Base-by-base conservation (phyloP, 2,113 vertebrate genomes). In the Eira barbara region DNA sequence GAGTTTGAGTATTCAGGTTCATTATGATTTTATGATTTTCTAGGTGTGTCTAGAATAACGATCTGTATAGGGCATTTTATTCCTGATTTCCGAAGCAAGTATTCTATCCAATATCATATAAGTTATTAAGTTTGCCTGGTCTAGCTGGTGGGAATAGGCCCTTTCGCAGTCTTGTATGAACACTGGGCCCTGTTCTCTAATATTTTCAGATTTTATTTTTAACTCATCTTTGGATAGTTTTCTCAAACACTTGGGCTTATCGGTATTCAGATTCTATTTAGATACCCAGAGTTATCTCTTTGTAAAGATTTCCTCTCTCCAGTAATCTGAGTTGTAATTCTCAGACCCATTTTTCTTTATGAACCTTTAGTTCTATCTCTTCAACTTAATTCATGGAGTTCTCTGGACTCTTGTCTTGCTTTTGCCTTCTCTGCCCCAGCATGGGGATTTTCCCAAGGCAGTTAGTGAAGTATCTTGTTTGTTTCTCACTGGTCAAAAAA, bases 1-100 rank as follows among this genome's bases (percentile, higher is more conserved):
- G 7, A 52, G 36, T 83, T 42, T 82, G 7, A 61, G 12, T 78
- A 2, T 79, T 65, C 9, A 71, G 4, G 25, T 83, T 81, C 18
- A 69, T 90, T 69, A 86, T n/a, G 31, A 74, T 10, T 86, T 89
- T 52, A 34, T 55, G 1, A 93, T 47, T 90, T 96, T 52, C 42
- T 86, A 69, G 11, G 7, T 83, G 0, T 15, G 20, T 45, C 9
- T 0, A 8, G 1, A 95, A 45, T 71, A 71, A 1, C 1, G 4
- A 5, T 91, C 14, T 47, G 2, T 11, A 27, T 20, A n/a, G 4
- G 1, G 18, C 3, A 59, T 71, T 13, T 39, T 45, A 80, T 25
- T 80, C 6, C 21, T 7, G 83, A 63, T 4, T 9, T 88, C 52
- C 88, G 17, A 91, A 36, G 23, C 36, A 80, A 91, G 49, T 29